Evolutionary conservation across 30 jellyfish, hydroid and myxozoan genomes (phyloP).

Genomic region (Sanderia malayensis): DNA sequence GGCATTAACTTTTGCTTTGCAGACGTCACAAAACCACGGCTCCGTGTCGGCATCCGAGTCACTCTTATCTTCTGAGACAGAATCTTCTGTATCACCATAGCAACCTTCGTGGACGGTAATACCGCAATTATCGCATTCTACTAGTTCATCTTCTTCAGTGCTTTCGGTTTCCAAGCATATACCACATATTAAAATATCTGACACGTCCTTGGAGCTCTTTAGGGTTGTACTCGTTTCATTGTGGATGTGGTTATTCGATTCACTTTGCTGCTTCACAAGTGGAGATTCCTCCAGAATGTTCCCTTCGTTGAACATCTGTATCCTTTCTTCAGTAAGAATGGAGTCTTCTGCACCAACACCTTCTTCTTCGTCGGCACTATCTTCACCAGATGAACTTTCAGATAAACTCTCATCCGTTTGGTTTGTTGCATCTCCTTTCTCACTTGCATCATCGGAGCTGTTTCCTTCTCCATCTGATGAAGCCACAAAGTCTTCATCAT

Average conservation of each 20-base stretch:
- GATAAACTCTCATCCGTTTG: too few species aligned
- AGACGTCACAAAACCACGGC: conserved; percentile 98
- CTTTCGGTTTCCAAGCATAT: conserved; percentile 78
- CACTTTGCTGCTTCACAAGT: too few species aligned
- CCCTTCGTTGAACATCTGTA: too few species aligned
- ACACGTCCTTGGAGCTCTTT: too few species aligned
- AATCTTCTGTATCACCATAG: conserved; percentile 80
- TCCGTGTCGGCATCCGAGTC: conserved; percentile 88
- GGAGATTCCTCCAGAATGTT: too few species aligned
- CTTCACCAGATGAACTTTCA: too few species aligned
- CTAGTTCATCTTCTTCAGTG: conserved; percentile 90
- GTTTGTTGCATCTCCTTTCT: conserved; percentile 26
- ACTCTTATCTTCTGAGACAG: conserved; percentile 55
- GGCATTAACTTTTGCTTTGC: conserved; percentile 82
- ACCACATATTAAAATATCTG: conserved; percentile 69
- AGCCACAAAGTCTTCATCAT: conserved; percentile 88
- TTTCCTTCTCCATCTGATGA: conserved; percentile 50
- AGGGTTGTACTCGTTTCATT: too few species aligned
- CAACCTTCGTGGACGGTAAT: conserved; percentile 97
- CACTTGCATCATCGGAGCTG: conserved; percentile 39
- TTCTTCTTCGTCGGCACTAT: too few species aligned
- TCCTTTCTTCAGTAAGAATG: too few species aligned
- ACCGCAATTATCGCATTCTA: conserved; percentile 92
- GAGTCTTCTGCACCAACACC: too few species aligned
- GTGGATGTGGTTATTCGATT: too few species aligned